These are phyloP conservation scores for Tetanocera ferruginea DNA, from an alignment of 2,888 invertebrate species.

Conservation along the genomic window DNA sequence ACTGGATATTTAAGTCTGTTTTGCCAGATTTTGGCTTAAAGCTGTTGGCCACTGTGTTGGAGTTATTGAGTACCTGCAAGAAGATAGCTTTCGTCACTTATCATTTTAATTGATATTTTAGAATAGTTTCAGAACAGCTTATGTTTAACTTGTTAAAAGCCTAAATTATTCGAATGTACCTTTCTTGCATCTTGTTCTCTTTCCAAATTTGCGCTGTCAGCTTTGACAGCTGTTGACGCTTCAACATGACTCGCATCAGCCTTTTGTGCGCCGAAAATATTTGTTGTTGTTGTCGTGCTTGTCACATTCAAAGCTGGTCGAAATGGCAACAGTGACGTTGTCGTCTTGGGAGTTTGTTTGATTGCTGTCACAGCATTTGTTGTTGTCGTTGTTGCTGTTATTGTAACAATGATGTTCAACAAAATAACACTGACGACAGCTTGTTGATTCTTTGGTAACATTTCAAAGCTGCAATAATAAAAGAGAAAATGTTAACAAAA, in stretches of 20 bases:
- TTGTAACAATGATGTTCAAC: constrained; percentile 50
- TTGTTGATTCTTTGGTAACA: constrained; percentile 59
- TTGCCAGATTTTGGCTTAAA: no score
- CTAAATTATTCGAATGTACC: neutral
- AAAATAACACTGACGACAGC: constrained; percentile 60
- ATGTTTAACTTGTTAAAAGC: neutral
- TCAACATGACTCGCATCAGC: neutral
- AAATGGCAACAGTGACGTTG: constrained; percentile 54
- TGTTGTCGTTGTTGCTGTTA: constrained; percentile 41
- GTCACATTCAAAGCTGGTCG: constrained; percentile 59
- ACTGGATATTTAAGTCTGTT: no score
- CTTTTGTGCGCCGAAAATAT: constrained; percentile 40
- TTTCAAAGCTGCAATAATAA: constrained; percentile 52
- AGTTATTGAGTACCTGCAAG: no score
- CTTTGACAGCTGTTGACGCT: constrained; percentile 35
- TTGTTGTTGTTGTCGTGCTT: constrained; percentile 53
- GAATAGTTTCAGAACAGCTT: no score
- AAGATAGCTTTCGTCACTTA: no score
- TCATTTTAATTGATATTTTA: neutral
- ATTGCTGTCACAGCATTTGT: constrained; percentile 41
- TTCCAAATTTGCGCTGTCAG: neutral
- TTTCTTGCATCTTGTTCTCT: neutral
- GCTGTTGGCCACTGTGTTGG: no score
- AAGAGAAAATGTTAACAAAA: neutral
- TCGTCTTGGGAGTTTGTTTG: constrained; percentile 37